phyloP scores from a whole-genome alignment of 2,113 vertebrate species.

The Columbina picui region DNA sequence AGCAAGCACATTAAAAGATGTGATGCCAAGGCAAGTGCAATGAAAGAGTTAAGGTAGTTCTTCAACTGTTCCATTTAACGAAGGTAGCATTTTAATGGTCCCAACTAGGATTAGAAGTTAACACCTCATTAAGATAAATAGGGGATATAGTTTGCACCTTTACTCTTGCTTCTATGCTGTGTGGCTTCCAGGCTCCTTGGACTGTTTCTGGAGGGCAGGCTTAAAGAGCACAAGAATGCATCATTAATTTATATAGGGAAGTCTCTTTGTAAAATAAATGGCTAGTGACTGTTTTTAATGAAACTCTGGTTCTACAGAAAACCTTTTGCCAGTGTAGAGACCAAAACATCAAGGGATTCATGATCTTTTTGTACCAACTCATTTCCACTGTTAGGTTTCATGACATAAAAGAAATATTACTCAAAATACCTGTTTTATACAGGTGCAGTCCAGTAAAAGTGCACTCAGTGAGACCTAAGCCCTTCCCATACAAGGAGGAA shows the following conservation, averaged over 20 bases:
- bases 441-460: neutral
- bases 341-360: neutral
- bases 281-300: neutral
- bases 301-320: neutral
- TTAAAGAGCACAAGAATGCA: neutral
- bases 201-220: neutral
- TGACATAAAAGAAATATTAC: neutral
- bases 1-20: neutral
- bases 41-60: conserved; percentile 28
- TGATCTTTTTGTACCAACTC: neutral
- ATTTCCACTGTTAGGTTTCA: neutral
- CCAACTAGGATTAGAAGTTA: conserved; percentile 57
- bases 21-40: neutral
- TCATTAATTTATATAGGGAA: conserved; percentile 23
- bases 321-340: neutral
- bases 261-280: conserved; percentile 14
- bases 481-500: neutral
- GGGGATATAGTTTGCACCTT: conserved; percentile 53
- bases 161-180: neutral
- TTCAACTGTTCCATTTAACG: neutral
- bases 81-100: conserved; percentile 39
- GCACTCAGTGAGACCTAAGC: neutral
- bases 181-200: neutral
- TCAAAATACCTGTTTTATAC: neutral
- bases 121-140: conserved; percentile 62